A percentile compares a stretch with the other conserved stretches of the same genome.
These are phyloP conservation scores for Hedya salicella DNA, from an alignment of 2,888 invertebrate genomes.

Conservation along the genomic window DNA sequence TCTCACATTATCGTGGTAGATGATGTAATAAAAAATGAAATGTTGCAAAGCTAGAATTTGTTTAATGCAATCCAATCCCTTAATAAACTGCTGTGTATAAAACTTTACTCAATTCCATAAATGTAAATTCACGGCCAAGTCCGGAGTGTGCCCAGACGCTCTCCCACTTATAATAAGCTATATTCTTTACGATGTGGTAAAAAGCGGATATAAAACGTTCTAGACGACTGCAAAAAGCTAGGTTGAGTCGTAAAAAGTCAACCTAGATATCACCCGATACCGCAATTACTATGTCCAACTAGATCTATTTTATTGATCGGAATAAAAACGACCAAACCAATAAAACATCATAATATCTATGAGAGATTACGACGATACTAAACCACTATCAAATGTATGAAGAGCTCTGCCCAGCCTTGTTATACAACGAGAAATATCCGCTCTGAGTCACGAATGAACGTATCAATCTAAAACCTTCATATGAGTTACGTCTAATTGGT, in stretches of 20 bases:
- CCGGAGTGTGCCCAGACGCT: slow-evolving; percentile 22
- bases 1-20: too few relatives aligned
- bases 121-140: slow-evolving; percentile 7
- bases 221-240: slow-evolving; percentile 28
- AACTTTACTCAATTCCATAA: slow-evolving; percentile 8
- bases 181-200: slow-evolving; percentile 34
- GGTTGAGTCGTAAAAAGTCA: slow-evolving; percentile 28
- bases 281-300: slow-evolving; percentile 33
- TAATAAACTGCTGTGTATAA: not conserved
- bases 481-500: slow-evolving; percentile 12
- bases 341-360: slow-evolving; percentile 47
- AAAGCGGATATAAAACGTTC: slow-evolving; percentile 32
- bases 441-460: not conserved
- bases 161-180: slow-evolving; percentile 37
- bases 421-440: not conserved
- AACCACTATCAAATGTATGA: slow-evolving; percentile 46
- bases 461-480: not conserved
- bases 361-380: slow-evolving; percentile 53
- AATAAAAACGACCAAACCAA: slow-evolving; percentile 46
- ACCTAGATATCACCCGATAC: slow-evolving; percentile 18
- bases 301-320: slow-evolving; percentile 44
- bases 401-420: slow-evolving; percentile 45
- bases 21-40: too few relatives aligned
- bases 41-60: too few relatives aligned
- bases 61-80: not conserved